Percentiles rank a stretch among this genome's conserved stretches.
phyloP scores from a whole-genome alignment of 1,140 invertebrate genomes.

The Cataglyphis hispanica region DNA sequence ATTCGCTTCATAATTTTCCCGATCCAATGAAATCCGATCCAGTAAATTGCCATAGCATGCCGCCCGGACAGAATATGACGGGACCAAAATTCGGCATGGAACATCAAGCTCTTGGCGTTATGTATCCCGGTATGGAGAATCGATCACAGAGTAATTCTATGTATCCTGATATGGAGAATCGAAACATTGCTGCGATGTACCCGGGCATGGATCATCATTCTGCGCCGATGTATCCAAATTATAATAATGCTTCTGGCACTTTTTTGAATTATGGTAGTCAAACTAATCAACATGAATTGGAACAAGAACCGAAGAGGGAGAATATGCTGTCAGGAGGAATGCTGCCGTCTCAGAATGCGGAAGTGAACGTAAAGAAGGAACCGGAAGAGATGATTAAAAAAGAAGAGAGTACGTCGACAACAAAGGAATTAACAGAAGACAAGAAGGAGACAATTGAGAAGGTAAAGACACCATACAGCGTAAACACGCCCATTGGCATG shows the following conservation, averaged over 20 bases:
- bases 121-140: slow-evolving; percentile 72
- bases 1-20: slow-evolving; percentile 63
- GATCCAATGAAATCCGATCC: slow-evolving; percentile 75
- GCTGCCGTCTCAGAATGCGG: slow-evolving; percentile 32
- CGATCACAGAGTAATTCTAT: slow-evolving; percentile 62
- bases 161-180: slow-evolving; percentile 75
- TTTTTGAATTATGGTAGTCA: slow-evolving; percentile 64
- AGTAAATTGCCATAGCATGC: slow-evolving; percentile 73
- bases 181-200: slow-evolving; percentile 69
- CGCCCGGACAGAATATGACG: slow-evolving; percentile 53
- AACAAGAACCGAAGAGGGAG: slow-evolving; percentile 76
- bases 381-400: slow-evolving; percentile 75
- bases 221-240: slow-evolving; percentile 71
- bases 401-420: slow-evolving; percentile 72
- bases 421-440: slow-evolving; percentile 83
- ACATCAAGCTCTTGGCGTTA: slow-evolving; percentile 59
- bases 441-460: slow-evolving; percentile 84
- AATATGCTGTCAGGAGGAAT: slow-evolving; percentile 37
- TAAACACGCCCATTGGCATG: slow-evolving; percentile 81
- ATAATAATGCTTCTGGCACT: slow-evolving; percentile 69
- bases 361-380: slow-evolving; percentile 78
- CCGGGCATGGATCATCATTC: slow-evolving; percentile 66
- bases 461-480: slow-evolving; percentile 81
- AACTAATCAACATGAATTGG: slow-evolving; percentile 45
- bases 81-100: slow-evolving; percentile 72